Base-by-base conservation (phyloP, 2,797 vertebrate species). In the Carduelis carduelis region DNA sequence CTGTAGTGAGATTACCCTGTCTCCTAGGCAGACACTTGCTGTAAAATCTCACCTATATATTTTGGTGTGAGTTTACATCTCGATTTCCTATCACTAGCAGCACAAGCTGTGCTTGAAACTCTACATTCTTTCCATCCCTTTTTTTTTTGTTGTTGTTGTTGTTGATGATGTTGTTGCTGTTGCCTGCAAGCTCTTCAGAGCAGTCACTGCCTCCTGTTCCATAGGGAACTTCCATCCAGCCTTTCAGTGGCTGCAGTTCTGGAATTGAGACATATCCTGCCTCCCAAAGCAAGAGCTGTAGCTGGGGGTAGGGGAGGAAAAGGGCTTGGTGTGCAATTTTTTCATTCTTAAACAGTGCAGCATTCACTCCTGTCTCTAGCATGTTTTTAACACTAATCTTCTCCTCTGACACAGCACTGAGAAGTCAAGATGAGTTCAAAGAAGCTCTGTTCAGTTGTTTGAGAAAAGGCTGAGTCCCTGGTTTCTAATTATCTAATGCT, bases 1-100 rank as follows among this genome's bases (percentile, higher is more conserved):
- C 89, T 87, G 80, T 32, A 76, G 74, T 17, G 93, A 95, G 93
- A 93, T 15, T 60, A 32, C 37, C 12, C 50, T 78, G 57, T 41
- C 86, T 84, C 95, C 93, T 56, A 82, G 55, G 43, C 59, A 92
- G 95, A 89, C 17, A 49, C 83, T 83, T 89, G 82, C 84, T 84
- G 77, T 82, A 92, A 91, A 91, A 32, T 83, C 79, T 85, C 77
- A 70, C 82, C 59, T 79, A 28, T 71, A 34, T 68, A 70, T 78
- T 94, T 71, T 63, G 49, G 30, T 53, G 50, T 80, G 65, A 50
- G n/a, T 59, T 68, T 88, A 32, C 55, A 60, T 41, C 50, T 78
- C 18, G 2, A 89, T 95, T 83, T 86, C 49, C 56, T 79, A 83
- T 27, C 30, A 15, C 65, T 84, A 34, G 69, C 60, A 91, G 47